These are phyloP conservation scores for Cheiracanthium punctorium DNA, from an alignment of 2,888 invertebrate species.

Conservation along the genomic window DNA sequence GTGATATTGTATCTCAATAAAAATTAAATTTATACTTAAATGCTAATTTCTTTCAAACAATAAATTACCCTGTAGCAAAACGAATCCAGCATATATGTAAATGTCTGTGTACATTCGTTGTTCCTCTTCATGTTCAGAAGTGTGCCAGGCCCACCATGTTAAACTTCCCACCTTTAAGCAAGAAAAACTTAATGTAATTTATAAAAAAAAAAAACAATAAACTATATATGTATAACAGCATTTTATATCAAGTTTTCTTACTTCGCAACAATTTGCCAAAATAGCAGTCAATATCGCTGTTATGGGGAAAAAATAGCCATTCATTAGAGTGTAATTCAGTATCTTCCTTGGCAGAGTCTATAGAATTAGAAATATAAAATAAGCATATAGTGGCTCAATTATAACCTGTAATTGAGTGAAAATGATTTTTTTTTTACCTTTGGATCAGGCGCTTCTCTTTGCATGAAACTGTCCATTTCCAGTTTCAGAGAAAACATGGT, in stretches of 20 bases:
- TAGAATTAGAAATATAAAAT: too few species aligned
- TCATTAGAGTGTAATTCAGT: conserved; percentile 13
- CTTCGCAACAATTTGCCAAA: conserved; percentile 45
- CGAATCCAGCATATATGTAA: neutral
- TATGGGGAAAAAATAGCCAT: conserved; percentile 18
- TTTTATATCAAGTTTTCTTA: too few species aligned
- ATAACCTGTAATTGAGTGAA: too few species aligned
- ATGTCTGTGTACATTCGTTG: neutral
- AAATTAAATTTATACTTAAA: too few species aligned
- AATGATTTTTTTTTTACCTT: too few species aligned
- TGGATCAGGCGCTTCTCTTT: conserved; percentile 28
- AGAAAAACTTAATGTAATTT: too few species aligned
- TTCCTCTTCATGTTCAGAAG: neutral
- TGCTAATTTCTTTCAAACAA: too few species aligned
- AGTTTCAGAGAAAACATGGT: conserved; percentile 14
- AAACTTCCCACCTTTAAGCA: conserved; percentile 30
- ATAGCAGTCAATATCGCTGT: conserved; percentile 4
- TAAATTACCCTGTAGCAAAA: neutral
- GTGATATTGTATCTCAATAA: too few species aligned
- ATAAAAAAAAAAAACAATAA: too few species aligned
- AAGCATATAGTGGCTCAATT: too few species aligned
- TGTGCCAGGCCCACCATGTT: conserved; percentile 22
- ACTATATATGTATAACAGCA: too few species aligned
- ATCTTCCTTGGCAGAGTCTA: conserved; percentile 26
- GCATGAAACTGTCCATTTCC: conserved; percentile 11